Evolutionary conservation across 2,888 invertebrate genomes (phyloP).

Genomic region (Yponomeuta malinellus): DNA sequence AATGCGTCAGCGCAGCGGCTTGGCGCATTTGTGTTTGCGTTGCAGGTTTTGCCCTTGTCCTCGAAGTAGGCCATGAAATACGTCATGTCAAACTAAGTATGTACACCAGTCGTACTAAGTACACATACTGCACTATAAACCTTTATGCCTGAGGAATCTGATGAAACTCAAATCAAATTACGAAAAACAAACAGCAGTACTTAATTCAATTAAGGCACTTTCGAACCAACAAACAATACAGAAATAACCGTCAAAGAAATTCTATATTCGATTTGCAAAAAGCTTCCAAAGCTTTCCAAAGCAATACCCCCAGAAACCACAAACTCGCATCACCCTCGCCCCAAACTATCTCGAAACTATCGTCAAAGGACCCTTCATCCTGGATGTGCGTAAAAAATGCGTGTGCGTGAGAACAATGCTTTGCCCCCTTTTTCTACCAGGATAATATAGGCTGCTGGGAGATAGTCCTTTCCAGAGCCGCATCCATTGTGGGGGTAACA

Average conservation of each 20-base stretch:
- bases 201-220: no score
- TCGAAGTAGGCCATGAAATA: neutral
- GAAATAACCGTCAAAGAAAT: no score
- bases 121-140: no score
- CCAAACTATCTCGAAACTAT: neutral
- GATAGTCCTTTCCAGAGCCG: constrained; percentile 41
- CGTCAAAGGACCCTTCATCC: neutral
- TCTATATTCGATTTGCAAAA: no score
- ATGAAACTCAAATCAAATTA: no score
- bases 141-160: no score
- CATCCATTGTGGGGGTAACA: constrained; percentile 33
- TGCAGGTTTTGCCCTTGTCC: neutral
- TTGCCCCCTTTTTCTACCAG: constrained; percentile 76
- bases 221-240: no score
- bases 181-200: no score
- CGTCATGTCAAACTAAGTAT: no score
- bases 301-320: no score
- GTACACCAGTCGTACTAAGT: no score
- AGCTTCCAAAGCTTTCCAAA: no score
- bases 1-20: neutral
- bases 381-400: constrained; percentile 49
- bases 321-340: neutral
- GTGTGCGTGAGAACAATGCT: constrained; percentile 77
- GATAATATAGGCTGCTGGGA: constrained; percentile 54
- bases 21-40: neutral